A percentile compares a stretch with the other conserved stretches of the same genome.
phyloP scores from a whole-genome alignment of 2,797 vertebrate species.

The Odontamblyopus lacepedii region DNA sequence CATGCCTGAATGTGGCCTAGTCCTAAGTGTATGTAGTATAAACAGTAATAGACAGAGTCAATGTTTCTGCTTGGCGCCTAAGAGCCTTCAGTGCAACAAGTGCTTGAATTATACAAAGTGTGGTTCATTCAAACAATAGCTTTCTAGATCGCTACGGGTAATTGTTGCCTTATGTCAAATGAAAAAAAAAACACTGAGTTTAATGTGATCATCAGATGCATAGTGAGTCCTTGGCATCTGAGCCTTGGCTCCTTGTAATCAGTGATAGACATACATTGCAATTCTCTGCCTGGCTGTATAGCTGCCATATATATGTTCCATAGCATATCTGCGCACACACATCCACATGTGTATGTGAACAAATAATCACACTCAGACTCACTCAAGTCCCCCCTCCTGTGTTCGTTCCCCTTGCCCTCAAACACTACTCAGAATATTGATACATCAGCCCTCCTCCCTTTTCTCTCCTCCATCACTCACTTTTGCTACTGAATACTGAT shows the following conservation, averaged over 20 bases:
- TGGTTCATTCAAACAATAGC: constrained; percentile 1
- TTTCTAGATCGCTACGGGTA: not conserved
- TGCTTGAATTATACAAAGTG: not conserved
- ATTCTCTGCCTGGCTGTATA: constrained; percentile 24
- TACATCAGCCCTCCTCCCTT: constrained; percentile 78
- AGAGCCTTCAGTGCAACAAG: constrained; percentile 3
- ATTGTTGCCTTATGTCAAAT: not conserved
- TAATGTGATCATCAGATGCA: constrained; percentile 2
- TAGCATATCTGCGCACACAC: constrained; percentile 22
- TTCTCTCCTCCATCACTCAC: constrained; percentile 82
- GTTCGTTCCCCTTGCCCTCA: constrained; percentile 85
- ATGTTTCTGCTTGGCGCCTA: not conserved
- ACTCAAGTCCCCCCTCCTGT: constrained; percentile 73
- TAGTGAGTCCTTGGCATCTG: constrained; percentile 5
- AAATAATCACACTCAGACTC: constrained; percentile 79
- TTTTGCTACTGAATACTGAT: constrained; percentile 87
- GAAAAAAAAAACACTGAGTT: not conserved
- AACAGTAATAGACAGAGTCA: not conserved
- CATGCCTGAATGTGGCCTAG: not conserved
- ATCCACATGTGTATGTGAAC: constrained; percentile 61
- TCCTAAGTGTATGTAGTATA: not conserved
- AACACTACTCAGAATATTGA: constrained; percentile 89
- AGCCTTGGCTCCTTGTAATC: not conserved
- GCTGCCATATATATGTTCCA: constrained; percentile 31
- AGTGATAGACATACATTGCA: constrained; percentile 3